Conservation (phyloP, 2,888 invertebrate species). For the Corythucha ciliata region DNA sequence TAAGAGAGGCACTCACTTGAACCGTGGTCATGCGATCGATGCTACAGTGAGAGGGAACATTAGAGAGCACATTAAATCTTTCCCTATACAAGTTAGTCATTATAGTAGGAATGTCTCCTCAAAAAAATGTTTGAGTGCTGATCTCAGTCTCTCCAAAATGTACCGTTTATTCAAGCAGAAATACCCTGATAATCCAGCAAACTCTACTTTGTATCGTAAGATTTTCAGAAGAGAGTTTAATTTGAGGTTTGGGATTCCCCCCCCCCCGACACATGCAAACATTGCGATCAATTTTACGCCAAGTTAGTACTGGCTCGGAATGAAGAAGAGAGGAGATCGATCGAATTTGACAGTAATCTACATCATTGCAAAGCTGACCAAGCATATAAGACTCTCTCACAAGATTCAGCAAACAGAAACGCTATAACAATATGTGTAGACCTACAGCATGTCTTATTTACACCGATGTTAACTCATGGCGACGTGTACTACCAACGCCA, state of each 20-base stretch:
- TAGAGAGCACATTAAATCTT: conserved; percentile 1
- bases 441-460: conserved; percentile 23
- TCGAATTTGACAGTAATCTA: conserved; percentile 2
- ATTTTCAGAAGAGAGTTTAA: conserved; percentile 9
- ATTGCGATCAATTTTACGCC: conserved; percentile 8
- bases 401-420: conserved; percentile 11
- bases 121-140: conserved; percentile 6
- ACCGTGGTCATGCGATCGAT: neutral
- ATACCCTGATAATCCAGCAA: conserved; percentile 9
- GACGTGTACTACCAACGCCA: conserved; percentile 21
- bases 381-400: conserved; percentile 8
- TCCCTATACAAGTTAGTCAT: neutral
- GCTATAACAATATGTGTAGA: conserved; percentile 8
- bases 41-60: neutral
- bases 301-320: conserved; percentile 8
- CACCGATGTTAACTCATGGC: conserved; percentile 21
- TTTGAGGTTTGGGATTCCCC: conserved; percentile 8
- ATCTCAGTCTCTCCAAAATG: neutral
- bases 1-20: neutral
- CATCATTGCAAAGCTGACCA: conserved; percentile 11
- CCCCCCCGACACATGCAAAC: neutral
- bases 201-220: conserved; percentile 7
- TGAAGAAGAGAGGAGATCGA: conserved; percentile 5
- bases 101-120: neutral
- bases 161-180: conserved; percentile 1